Evolutionary conservation across 2,797 vertebrate genomes (phyloP), one percentile per base, ranked within the genome.

Genomic region (Falco novaeseelandiae): DNA sequence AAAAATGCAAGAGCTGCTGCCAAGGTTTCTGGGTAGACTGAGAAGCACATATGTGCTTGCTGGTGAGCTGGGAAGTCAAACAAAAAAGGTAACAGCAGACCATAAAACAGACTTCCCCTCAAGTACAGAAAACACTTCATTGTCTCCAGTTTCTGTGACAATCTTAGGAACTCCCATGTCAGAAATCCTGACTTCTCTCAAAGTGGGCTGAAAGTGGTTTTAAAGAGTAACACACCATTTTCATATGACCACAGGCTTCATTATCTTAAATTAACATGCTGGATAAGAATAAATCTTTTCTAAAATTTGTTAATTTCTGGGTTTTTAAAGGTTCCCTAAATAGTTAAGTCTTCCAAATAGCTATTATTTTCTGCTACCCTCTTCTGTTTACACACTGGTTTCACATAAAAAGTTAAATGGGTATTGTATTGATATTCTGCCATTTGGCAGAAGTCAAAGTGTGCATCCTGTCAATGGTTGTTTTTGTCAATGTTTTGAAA

Each of bases 381-480:
- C 17, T 81, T 87, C 40, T 72, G 46, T 59, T 44, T 59, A 82
- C 25, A 44, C 1, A 1, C 3, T 58, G 9, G 8, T 51, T 84
- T 67, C 0, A 2, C 4, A 69, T 2, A 61, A 71, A 90, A 70
- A 42, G 9, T 30, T 16, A 62, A 34, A 67, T 6, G 32, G 8
- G 4, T 26, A 86, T n/a, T 44, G 12, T 19, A 76, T 38, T 49
- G 16, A 66, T 69, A 83, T 66, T 38, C 51, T 73, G n/a, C 14
- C 16, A 30, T 48, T 74, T 71, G 15, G 34, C 32, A 88, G 17
- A 90, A 48, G 42, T 51, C 66, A 52, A 74, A 81, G 14, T 6
- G 4, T 9, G 16, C 2, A 3, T 18, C n/a, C 49, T 16, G 6
- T 19, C 16, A 51, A 9, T 30, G 25, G n/a, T 48, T 0, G 0